phyloP scores from a whole-genome alignment of 2,797 vertebrate genomes.

The Sorex maritimensis region DNA sequence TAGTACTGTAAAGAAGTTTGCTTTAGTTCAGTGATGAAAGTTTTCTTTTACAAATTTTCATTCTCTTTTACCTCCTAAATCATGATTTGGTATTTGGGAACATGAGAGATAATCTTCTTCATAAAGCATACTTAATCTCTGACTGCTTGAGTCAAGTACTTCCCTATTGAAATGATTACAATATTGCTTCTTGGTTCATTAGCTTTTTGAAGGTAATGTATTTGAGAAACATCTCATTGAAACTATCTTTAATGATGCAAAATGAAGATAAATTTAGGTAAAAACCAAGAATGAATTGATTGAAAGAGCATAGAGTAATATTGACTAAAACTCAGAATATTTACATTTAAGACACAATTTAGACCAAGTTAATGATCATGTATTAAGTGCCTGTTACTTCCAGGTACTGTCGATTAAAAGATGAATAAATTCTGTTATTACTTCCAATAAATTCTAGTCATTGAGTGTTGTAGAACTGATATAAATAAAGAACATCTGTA shows the following conservation, averaged over 20 bases:
- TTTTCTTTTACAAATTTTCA: background rate
- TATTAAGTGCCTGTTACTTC: slow-evolving; percentile 58
- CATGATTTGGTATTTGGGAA: slow-evolving; percentile 47
- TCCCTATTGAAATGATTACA: slow-evolving; percentile 41
- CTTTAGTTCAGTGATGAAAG: slow-evolving; percentile 44
- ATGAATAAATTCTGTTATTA: slow-evolving; percentile 60
- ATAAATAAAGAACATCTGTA: slow-evolving; percentile 26
- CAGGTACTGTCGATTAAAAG: background rate
- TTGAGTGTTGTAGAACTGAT: background rate
- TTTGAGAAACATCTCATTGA: slow-evolving; percentile 48
- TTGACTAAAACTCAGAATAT: slow-evolving; percentile 8
- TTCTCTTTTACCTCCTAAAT: background rate
- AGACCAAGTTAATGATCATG: slow-evolving; percentile 39
- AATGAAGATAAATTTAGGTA: slow-evolving; percentile 53
- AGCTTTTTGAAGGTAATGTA: slow-evolving; percentile 23
- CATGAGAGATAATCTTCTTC: slow-evolving; percentile 26
- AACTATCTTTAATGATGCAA: slow-evolving; percentile 50
- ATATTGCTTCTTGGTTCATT: slow-evolving; percentile 53
- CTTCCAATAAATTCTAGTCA: slow-evolving; percentile 50
- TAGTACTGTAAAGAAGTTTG: background rate
- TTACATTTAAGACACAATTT: slow-evolving; percentile 49
- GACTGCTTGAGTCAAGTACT: background rate
- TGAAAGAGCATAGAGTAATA: slow-evolving; percentile 41
- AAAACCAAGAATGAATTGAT: slow-evolving; percentile 55
- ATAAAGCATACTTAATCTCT: slow-evolving; percentile 6